phyloP scores from a whole-genome alignment of 2,113 vertebrate genomes.

The Cardinalis cardinalis region DNA sequence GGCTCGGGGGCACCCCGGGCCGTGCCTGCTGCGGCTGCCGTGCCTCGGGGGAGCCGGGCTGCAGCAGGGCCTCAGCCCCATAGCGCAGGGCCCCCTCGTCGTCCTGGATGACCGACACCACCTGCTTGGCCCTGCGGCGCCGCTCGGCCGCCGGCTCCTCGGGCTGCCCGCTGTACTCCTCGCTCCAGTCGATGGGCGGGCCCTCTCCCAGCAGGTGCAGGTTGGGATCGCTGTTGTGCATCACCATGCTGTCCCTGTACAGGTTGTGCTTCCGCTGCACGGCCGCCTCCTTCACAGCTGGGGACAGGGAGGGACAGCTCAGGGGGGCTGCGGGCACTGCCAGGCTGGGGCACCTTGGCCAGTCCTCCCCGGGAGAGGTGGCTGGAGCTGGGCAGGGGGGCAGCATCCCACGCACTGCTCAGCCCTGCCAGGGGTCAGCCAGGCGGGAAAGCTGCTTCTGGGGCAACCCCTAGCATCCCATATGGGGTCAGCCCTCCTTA shows the following conservation, averaged over 20 bases:
- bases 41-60: slow-evolving; percentile 68
- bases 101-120: slow-evolving; percentile 90
- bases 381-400: background rate
- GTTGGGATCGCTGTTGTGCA: slow-evolving; percentile 93
- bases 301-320: background rate
- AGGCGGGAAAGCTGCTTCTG: background rate
- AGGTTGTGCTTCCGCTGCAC: slow-evolving; percentile 94
- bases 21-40: background rate
- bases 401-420: background rate
- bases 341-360: accelerated
- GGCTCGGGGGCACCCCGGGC: background rate
- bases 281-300: slow-evolving; percentile 94
- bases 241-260: slow-evolving; percentile 91
- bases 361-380: accelerated
- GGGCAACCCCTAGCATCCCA: background rate
- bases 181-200: slow-evolving; percentile 81
- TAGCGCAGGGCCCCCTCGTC: slow-evolving; percentile 74
- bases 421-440: background rate
- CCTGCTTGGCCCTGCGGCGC: slow-evolving; percentile 81
- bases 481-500: accelerated
- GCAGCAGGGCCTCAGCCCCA: slow-evolving; percentile 72
- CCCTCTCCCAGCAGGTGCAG: slow-evolving; percentile 85
- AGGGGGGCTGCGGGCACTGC: accelerated
- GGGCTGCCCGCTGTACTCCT: slow-evolving; percentile 60
- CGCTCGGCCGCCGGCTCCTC: slow-evolving; percentile 51